Evolutionary conservation across 2,888 invertebrate species (phyloP).

Genomic region (Sarcophaga caerulescens): DNA sequence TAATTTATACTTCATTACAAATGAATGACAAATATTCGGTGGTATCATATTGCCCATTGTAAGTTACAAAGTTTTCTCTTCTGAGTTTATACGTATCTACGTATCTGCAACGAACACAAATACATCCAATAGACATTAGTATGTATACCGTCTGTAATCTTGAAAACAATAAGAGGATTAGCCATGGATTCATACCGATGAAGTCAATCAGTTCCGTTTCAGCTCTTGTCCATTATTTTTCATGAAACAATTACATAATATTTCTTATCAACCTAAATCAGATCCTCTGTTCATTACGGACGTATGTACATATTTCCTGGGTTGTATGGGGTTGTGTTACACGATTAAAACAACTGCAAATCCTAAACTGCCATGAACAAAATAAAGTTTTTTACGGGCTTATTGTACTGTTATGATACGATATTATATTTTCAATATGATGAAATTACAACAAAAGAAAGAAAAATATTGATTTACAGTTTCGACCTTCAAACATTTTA

Average conservation of each 20-base stretch:
- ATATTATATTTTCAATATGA: neutral
- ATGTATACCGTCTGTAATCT: conserved; percentile 22
- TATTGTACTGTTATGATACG: neutral
- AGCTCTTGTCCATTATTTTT: neutral
- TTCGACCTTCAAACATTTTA: neutral
- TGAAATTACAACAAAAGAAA: too few species aligned
- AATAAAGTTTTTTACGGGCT: neutral
- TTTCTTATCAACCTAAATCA: neutral
- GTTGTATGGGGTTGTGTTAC: too few species aligned
- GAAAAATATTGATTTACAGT: neutral
- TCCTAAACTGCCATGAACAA: neutral
- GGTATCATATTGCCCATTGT: too few species aligned
- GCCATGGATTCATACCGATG: conserved; percentile 6
- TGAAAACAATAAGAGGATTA: conserved; percentile 49
- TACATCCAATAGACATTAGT: neutral
- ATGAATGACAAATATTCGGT: too few species aligned
- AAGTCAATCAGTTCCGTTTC: conserved; percentile 38
- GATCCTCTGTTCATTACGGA: neutral
- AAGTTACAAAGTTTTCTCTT: too few species aligned
- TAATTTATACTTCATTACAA: too few species aligned
- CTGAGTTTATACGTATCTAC: too few species aligned
- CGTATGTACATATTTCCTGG: too few species aligned
- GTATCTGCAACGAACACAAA: neutral
- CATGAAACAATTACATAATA: neutral
- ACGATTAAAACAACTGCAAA: neutral